Base-by-base conservation (phyloP, 2,888 invertebrate species). In the Dermolepida albohirtum region DNA sequence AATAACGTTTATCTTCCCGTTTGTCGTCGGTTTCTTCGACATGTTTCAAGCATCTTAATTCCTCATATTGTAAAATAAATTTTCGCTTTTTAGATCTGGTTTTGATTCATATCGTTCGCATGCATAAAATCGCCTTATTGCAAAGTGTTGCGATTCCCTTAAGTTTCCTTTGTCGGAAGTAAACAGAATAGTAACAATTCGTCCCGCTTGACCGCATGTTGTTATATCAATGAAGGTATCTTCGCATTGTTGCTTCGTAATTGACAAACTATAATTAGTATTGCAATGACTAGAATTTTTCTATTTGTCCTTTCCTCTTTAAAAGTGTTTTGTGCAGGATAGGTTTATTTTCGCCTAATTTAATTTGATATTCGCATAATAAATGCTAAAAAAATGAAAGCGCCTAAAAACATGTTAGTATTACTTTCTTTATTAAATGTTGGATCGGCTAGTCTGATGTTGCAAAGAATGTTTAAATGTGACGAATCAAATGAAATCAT, bases 171-270 rank as follows among this genome's bases (percentile, higher is more conserved):
- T 29, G 1, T 51, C 11, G n/a, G n/a, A n/a, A n/a, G n/a, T n/a
- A n/a, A n/a, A n/a, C n/a, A n/a, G n/a, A n/a, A n/a, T n/a, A n/a
- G n/a, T n/a, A n/a, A n/a, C n/a, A n/a, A n/a, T n/a, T n/a, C n/a
- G n/a, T n/a, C 27, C 5, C 22, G 27, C 1, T 1, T 29, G 29
- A 51, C 1, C 29, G n/a, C 29, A 29, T 10, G 11, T 27, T 22
- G 50, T n/a, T n/a, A n/a, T 51, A 7, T n/a, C 11, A 29, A 29
- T n/a, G 7, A 29, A 51, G 7, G 22, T 27, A 29, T 6, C 6
- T 29, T 51, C 51, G 51, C 51, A 27, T 27, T 51, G 5, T 27
- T 27, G 50, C 11, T 51, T n/a, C 12, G 5, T 17, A 51, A 51
- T 11, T 4, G 27, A 51, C 27, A 1, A 27, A 8, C 22, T 27